These are phyloP conservation scores for Amblyjoppa fuscipennis DNA, from an alignment of 2,888 invertebrate genomes.

Conservation along the genomic window DNA sequence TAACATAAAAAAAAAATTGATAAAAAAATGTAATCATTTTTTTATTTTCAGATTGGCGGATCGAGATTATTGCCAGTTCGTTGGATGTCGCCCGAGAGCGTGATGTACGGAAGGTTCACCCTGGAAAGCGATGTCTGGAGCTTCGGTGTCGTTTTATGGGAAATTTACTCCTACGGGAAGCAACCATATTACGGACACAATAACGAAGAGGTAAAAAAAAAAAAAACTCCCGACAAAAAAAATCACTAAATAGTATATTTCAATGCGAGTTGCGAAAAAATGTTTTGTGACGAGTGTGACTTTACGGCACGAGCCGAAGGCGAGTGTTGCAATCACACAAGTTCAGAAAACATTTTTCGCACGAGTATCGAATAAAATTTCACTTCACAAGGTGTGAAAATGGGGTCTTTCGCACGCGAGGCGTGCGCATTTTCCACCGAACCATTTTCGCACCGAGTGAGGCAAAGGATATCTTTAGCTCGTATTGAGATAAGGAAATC, in stretches of 20 bases:
- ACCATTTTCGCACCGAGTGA: too few relatives aligned
- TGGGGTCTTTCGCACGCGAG: too few relatives aligned
- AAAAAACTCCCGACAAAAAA: not conserved
- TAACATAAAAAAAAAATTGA: not conserved
- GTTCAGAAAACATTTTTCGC: too few relatives aligned
- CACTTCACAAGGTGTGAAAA: too few relatives aligned
- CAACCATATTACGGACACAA: conserved; percentile 97
- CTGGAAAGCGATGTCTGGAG: conserved; percentile 97
- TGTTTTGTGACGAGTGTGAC: too few relatives aligned
- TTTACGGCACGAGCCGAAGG: too few relatives aligned
- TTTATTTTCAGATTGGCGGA: conserved; percentile 88
- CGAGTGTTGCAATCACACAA: too few relatives aligned
- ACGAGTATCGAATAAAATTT: too few relatives aligned
- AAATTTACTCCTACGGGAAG: conserved; percentile 96
- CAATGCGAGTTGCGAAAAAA: too few relatives aligned
- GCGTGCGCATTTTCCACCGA: too few relatives aligned
- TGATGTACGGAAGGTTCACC: conserved; percentile 95
- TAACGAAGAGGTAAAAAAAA: conserved; percentile 90
- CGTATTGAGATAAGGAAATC: not conserved
- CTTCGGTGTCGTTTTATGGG: conserved; percentile 97
- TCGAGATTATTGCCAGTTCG: conserved; percentile 94
- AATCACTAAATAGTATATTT: not conserved
- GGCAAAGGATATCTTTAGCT: not conserved
- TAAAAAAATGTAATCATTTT: conserved; percentile 10
- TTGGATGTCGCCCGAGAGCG: conserved; percentile 98